Conservation (phyloP, 92 coral and sea anemone genomes). For the Plumapathes pennacea region DNA sequence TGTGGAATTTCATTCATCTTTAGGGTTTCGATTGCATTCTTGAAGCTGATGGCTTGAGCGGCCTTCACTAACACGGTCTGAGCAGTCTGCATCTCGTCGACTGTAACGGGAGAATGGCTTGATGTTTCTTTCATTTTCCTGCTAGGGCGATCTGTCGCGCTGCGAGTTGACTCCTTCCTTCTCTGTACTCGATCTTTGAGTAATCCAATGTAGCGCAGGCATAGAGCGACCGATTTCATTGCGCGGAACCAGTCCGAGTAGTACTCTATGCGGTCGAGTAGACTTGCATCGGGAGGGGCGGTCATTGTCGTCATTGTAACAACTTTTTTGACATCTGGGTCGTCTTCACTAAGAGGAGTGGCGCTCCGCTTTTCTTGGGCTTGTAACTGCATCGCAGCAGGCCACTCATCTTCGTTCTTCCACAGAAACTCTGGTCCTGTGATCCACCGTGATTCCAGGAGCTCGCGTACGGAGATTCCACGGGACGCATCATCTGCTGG, state of each 20-base stretch:
- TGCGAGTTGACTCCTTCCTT: not conserved
- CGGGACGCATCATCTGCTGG: slow-evolving; percentile 49
- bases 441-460: slow-evolving; percentile 24
- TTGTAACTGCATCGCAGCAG: not conserved
- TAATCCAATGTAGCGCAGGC: not conserved
- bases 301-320: slow-evolving; percentile 2
- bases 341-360: slow-evolving; percentile 1
- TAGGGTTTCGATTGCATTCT: not conserved
- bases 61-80: slow-evolving; percentile 13
- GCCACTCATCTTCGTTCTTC: slow-evolving; percentile 31
- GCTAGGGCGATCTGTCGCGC: not conserved
- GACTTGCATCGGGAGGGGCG: not conserved
- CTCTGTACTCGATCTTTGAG: slow-evolving; percentile 1
- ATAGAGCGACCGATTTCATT: slow-evolving; percentile 23
- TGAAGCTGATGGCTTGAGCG: slow-evolving; percentile 1
- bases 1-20: not conserved
- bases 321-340: slow-evolving; percentile 26
- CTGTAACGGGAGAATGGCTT: not conserved
- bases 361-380: not conserved
- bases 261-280: slow-evolving; percentile 12
- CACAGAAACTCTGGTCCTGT: slow-evolving; percentile 41
- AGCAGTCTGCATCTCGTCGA: slow-evolving; percentile 5
- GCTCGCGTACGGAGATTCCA: slow-evolving; percentile 17
- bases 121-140: not conserved
- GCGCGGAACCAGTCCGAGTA: slow-evolving; percentile 39